phyloP scores from a whole-genome alignment of 2,888 invertebrate species.

The Drosophila pegasa region DNA sequence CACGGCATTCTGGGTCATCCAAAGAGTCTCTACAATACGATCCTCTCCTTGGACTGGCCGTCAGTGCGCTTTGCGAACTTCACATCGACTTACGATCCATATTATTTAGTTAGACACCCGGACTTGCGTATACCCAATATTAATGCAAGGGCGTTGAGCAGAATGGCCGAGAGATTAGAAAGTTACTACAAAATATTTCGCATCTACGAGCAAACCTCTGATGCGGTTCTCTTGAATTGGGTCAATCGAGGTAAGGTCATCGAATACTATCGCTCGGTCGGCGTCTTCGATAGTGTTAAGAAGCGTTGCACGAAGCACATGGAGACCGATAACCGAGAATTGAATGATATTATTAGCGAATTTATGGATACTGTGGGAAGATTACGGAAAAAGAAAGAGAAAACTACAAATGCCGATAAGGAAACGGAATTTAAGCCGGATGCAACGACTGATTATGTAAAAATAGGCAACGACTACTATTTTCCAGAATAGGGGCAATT shows the following conservation, averaged over 20 bases:
- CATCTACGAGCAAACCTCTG: slow-evolving; percentile 40
- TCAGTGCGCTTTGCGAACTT: slow-evolving; percentile 72
- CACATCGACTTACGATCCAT: slow-evolving; percentile 77
- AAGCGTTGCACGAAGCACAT: neutral
- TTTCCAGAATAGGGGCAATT: neutral
- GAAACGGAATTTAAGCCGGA: neutral
- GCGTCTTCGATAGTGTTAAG: neutral
- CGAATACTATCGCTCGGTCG: slow-evolving; percentile 2
- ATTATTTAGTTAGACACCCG: slow-evolving; percentile 74
- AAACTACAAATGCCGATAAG: neutral
- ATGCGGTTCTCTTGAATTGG: slow-evolving; percentile 67
- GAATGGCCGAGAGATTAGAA: slow-evolving; percentile 59
- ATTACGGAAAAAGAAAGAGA: neutral
- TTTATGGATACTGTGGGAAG: slow-evolving; percentile 3
- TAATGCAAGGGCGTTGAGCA: slow-evolving; percentile 37
- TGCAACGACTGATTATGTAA: neutral
- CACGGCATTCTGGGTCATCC: slow-evolving; percentile 83
- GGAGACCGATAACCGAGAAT: neutral
- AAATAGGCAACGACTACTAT: neutral
- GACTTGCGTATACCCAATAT: slow-evolving; percentile 57
- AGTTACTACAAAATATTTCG: slow-evolving; percentile 66
- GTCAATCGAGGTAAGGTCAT: slow-evolving; percentile 10
- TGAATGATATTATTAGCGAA: slow-evolving; percentile 6
- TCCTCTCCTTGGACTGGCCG: slow-evolving; percentile 75
- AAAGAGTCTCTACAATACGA: slow-evolving; percentile 78